Evolutionary conservation across 2,888 invertebrate species (phyloP).

Genomic region (Orchesellides sinensis): DNA sequence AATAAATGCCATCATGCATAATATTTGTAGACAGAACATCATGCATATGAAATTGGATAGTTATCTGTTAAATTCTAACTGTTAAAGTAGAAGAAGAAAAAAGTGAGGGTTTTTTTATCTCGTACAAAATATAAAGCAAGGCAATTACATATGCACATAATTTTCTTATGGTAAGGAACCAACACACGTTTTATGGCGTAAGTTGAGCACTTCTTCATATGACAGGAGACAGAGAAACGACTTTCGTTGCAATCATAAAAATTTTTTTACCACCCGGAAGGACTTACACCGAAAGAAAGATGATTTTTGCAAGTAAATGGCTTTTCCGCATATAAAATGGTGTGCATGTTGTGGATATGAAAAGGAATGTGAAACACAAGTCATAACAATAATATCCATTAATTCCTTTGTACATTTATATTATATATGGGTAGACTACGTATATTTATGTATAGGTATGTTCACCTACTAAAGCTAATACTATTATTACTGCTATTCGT

Average conservation of each 20-base stretch:
- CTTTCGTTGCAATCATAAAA: conserved; percentile 53
- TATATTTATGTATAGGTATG: neutral
- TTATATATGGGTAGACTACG: neutral
- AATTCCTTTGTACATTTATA: neutral
- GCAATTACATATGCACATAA: conserved; percentile 64
- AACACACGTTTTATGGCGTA: conserved; percentile 61
- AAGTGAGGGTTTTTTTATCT: conserved; percentile 3
- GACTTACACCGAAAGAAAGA: conserved; percentile 8
- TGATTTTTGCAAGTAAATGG: conserved; percentile 33
- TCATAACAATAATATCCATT: no score
- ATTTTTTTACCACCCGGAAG: conserved; percentile 43
- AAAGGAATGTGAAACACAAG: no score
- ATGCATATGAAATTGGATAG: no score
- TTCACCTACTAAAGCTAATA: no score
- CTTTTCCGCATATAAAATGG: conserved; percentile 8
- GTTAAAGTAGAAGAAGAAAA: neutral
- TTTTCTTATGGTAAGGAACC: conserved; percentile 49
- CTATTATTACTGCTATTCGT: no score
- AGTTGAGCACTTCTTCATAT: conserved; percentile 45
- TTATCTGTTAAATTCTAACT: neutral
- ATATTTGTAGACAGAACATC: no score
- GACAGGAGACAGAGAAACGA: conserved; percentile 62
- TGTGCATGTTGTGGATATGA: no score
- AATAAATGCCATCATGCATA: no score
- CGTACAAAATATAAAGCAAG: conserved; percentile 17